These are phyloP conservation scores for Turritopsis dohrnii DNA, from an alignment of 30 jellyfish, hydroid and myxozoan genomes.

Conservation along the genomic window DNA sequence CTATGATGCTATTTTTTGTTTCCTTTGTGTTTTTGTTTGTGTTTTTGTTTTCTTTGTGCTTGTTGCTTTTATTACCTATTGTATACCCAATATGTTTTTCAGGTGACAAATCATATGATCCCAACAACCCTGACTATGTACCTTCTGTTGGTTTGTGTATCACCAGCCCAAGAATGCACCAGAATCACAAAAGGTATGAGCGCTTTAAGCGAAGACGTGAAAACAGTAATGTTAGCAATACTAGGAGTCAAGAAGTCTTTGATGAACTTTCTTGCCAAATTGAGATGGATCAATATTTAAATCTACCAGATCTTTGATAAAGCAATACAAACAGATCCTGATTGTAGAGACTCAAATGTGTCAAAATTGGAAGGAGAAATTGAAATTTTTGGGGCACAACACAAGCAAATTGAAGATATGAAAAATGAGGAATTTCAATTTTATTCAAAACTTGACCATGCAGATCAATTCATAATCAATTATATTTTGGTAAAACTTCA, in stretches of 20 bases:
- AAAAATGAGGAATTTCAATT: neutral
- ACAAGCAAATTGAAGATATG: neutral
- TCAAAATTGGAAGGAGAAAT: neutral
- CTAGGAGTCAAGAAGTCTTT: neutral
- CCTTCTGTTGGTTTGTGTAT: constrained; percentile 15
- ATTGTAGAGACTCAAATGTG: neutral
- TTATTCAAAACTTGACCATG: neutral
- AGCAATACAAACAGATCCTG: constrained; percentile 16
- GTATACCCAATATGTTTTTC: neutral
- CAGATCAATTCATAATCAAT: neutral
- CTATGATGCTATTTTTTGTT: neutral
- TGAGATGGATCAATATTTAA: neutral
- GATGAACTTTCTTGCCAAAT: constrained; percentile 2
- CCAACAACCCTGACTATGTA: constrained; percentile 6
- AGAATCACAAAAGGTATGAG: neutral
- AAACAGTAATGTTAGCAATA: neutral
- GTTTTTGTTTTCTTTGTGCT: neutral
- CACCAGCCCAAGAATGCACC: neutral
- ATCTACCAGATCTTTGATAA: neutral
- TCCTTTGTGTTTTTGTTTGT: neutral
- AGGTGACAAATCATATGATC: constrained; percentile 12
- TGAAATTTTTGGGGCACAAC: neutral
- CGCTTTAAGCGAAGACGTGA: neutral
- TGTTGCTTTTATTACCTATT: neutral
- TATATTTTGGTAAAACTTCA: neutral